Conservation (phyloP, 2,888 invertebrate genomes). For the Parnassius apollo region DNA sequence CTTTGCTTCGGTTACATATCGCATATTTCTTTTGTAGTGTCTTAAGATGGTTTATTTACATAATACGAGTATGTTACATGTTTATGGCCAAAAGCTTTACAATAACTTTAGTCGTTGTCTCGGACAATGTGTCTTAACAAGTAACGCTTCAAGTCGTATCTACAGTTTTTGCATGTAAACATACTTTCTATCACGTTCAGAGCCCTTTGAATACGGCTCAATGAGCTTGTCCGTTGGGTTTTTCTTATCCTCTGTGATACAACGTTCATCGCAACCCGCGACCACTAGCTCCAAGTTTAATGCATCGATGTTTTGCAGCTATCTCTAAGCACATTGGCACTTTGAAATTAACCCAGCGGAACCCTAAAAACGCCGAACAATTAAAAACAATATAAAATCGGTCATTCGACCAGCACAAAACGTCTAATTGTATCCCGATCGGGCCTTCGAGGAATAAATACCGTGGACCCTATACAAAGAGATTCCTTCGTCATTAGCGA, state of each 20-base stretch:
- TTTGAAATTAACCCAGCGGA: conserved; percentile 19
- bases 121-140: conserved; percentile 19
- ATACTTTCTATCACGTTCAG: conserved; percentile 25
- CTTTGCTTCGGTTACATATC: no score
- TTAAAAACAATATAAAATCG: conserved; percentile 32
- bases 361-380: conserved; percentile 32
- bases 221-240: conserved; percentile 17
- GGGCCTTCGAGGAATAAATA: conserved; percentile 41
- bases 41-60: background rate
- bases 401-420: conserved; percentile 33
- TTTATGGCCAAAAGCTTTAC: conserved; percentile 8
- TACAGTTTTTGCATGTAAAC: conserved; percentile 21
- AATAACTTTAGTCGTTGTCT: conserved; percentile 13
- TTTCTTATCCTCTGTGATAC: conserved; percentile 7
- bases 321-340: conserved; percentile 18
- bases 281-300: conserved; percentile 9
- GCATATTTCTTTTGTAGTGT: background rate
- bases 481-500: conserved; percentile 42
- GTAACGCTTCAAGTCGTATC: conserved; percentile 15
- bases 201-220: conserved; percentile 25
- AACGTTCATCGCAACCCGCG: conserved; percentile 8
- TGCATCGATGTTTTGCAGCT: conserved; percentile 14
- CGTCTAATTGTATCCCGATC: conserved; percentile 39
- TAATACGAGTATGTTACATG: background rate
- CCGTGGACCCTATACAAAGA: conserved; percentile 38